phyloP scores from a whole-genome alignment of 2,888 invertebrate genomes.

The Micoletzkya japonica region DNA sequence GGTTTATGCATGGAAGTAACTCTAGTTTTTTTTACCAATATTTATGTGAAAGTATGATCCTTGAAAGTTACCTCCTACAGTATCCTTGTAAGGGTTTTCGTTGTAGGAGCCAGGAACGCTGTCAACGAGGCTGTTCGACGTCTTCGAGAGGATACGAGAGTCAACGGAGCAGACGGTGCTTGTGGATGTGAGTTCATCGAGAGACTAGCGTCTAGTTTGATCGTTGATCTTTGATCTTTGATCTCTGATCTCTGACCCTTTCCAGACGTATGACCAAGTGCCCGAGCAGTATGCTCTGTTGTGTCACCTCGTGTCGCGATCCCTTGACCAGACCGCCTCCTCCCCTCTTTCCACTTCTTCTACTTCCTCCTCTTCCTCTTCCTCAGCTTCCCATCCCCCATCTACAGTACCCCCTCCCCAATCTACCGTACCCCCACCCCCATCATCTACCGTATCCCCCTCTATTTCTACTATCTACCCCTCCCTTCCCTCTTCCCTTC shows the following conservation, averaged over 20 bases:
- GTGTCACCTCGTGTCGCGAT: background rate
- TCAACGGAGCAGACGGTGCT: background rate
- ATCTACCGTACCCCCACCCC: too few species aligned
- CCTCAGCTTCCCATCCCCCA: slow-evolving; percentile 1
- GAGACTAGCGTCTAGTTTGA: background rate
- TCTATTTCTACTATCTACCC: too few species aligned
- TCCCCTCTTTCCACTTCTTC: background rate
- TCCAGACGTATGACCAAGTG: slow-evolving; percentile 2
- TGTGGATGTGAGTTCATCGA: slow-evolving; percentile 1
- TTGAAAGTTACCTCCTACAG: too few species aligned
- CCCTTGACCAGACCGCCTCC: background rate
- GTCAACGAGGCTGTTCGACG: slow-evolving; percentile 3
- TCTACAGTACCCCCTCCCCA: background rate
- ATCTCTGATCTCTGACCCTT: background rate
- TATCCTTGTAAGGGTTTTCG: background rate
- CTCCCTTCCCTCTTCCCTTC: too few species aligned
- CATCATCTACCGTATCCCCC: too few species aligned
- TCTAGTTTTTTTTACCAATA: too few species aligned
- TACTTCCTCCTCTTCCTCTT: background rate
- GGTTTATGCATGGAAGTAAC: background rate
- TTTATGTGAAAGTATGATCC: too few species aligned
- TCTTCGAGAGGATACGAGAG: slow-evolving; percentile 22
- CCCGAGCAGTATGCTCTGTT: slow-evolving; percentile 14
- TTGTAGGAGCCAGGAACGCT: background rate
- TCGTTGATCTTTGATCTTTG: background rate